phyloP scores from a whole-genome alignment of 2,113 vertebrate species.

The Pluvialis apricaria region DNA sequence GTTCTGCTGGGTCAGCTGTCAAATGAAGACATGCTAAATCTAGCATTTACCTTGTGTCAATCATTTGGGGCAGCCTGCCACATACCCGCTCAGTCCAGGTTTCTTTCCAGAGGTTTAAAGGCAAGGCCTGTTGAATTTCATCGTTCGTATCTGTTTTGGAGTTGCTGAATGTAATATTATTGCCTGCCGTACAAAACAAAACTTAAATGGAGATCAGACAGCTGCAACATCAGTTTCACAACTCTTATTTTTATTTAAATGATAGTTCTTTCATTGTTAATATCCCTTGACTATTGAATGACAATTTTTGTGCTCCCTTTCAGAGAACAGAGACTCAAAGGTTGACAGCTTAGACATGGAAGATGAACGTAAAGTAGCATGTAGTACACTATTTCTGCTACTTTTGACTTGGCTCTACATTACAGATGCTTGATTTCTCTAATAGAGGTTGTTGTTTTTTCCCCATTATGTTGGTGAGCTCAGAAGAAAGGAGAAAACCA shows the following conservation, averaged over 20 bases:
- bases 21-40: neutral
- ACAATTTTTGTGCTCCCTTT: neutral
- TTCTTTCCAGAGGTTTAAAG: neutral
- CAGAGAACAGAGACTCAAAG: constrained; percentile 5
- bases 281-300: constrained; percentile 17
- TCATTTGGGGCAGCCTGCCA: neutral
- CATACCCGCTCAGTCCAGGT: accelerated
- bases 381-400: neutral
- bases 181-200: neutral
- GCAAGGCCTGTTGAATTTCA: neutral
- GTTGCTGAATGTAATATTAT: neutral
- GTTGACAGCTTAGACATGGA: neutral
- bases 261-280: constrained; percentile 8
- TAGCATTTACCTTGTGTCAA: neutral
- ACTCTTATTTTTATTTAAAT: constrained; percentile 22
- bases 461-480: neutral
- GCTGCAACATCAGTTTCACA: neutral
- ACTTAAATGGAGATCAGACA: neutral
- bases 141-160: neutral
- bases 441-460: neutral
- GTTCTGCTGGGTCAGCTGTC: constrained; percentile 11
- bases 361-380: neutral
- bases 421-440: neutral
- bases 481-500: neutral
- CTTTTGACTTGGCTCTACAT: neutral